A percentile compares a stretch with the other conserved stretches of the same genome.
Conservation (phyloP, 2,797 vertebrate species). For the Premnoplex brunnescens region DNA sequence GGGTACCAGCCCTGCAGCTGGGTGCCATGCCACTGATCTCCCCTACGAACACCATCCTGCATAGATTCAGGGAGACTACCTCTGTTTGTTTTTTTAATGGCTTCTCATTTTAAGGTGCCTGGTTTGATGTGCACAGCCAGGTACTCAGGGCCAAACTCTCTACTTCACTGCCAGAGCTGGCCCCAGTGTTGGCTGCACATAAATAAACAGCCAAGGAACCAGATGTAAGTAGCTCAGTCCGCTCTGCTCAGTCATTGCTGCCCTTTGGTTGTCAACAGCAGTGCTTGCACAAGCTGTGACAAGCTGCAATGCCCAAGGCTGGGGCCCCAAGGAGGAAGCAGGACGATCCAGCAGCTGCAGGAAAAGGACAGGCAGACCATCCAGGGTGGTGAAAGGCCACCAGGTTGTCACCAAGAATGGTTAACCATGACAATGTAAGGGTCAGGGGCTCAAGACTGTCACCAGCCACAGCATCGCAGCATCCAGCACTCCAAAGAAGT, state of each 20-base stretch:
- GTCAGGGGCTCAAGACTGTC: neutral
- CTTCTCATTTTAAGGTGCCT: neutral
- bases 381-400: neutral
- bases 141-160: neutral
- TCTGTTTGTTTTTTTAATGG: rapidly evolving
- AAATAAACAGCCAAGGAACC: neutral
- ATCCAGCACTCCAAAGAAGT: neutral
- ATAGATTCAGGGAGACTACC: neutral
- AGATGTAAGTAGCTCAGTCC: neutral
- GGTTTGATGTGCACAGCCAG: neutral
- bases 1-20: neutral
- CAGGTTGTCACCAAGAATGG: neutral
- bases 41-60: neutral
- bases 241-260: neutral
- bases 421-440: neutral
- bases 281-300: rapidly evolving
- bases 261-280: neutral
- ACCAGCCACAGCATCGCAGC: neutral
- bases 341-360: neutral
- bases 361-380: neutral
- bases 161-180: neutral
- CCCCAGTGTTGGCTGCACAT: neutral
- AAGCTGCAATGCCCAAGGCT: neutral
- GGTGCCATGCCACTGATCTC: neutral
- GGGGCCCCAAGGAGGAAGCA: neutral